phyloP scores from a whole-genome alignment of 1,140 invertebrate species.

The Drosophila dunni region DNA sequence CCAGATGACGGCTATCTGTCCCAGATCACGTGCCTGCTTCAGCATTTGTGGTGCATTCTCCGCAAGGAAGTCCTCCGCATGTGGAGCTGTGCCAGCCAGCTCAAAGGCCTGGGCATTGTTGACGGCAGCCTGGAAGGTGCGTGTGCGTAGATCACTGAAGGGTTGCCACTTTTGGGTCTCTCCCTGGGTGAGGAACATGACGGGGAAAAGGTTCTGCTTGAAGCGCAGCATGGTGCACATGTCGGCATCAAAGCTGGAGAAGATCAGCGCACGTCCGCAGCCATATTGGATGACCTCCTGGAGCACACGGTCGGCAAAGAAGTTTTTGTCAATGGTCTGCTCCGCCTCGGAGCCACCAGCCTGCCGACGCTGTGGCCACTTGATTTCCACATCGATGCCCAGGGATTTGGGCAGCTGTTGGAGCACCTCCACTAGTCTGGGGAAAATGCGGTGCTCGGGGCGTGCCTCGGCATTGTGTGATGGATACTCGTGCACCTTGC shows the following conservation, averaged over 20 bases:
- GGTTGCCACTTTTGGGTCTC: slow-evolving; percentile 91
- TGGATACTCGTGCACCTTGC: slow-evolving; percentile 74
- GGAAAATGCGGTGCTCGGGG: slow-evolving; percentile 96
- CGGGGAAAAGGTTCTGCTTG: slow-evolving; percentile 98
- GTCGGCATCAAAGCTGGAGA: slow-evolving; percentile 98
- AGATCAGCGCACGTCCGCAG: slow-evolving; percentile 92
- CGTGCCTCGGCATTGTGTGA: slow-evolving; percentile 69
- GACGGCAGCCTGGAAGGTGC: slow-evolving; percentile 91
- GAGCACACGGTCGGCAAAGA: slow-evolving; percentile 92
- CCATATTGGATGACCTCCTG: slow-evolving; percentile 91
- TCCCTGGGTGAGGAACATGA: slow-evolving; percentile 96
- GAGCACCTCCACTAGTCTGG: slow-evolving; percentile 93
- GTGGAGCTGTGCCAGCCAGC: slow-evolving; percentile 94
- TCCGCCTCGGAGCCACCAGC: slow-evolving; percentile 95
- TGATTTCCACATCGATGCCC: slow-evolving; percentile 98
- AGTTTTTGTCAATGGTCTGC: slow-evolving; percentile 95
- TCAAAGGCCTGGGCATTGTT: slow-evolving; percentile 92
- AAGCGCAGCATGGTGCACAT: slow-evolving; percentile 95
- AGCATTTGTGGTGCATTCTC: slow-evolving; percentile 89
- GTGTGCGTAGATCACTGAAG: slow-evolving; percentile 93
- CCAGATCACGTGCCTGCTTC: slow-evolving; percentile 89
- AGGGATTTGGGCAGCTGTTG: slow-evolving; percentile 91
- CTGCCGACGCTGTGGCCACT: slow-evolving; percentile 95
- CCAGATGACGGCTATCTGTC: slow-evolving; percentile 96
- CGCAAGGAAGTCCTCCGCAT: slow-evolving; percentile 94